These are phyloP conservation scores for Teleogryllus oceanicus DNA, from an alignment of 2,888 invertebrate species.

Conservation along the genomic window DNA sequence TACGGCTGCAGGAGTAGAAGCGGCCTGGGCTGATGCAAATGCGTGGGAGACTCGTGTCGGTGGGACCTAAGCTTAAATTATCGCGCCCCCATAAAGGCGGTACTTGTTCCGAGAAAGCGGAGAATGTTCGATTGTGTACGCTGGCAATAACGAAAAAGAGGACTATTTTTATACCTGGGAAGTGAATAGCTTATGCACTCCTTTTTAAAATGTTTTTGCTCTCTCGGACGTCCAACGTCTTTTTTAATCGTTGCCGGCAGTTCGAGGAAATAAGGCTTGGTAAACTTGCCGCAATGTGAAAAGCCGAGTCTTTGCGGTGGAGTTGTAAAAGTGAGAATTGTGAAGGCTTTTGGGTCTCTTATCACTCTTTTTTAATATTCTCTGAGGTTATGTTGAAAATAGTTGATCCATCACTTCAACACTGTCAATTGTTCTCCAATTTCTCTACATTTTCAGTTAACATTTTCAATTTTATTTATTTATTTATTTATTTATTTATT, in stretches of 20 bases:
- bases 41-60: neutral
- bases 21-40: neutral
- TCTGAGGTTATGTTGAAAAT: too few species aligned
- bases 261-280: too few species aligned
- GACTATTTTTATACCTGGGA: neutral
- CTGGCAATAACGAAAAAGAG: neutral
- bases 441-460: too few species aligned
- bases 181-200: neutral
- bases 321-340: too few species aligned
- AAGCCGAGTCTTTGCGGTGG: too few species aligned
- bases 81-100: neutral
- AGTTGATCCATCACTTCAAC: too few species aligned
- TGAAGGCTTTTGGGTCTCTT: too few species aligned
- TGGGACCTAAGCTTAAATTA: neutral
- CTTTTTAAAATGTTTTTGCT: neutral
- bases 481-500: too few species aligned
- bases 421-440: too few species aligned
- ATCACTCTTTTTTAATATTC: too few species aligned
- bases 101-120: neutral
- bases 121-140: slow-evolving; percentile 3
- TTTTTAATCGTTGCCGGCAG: neutral
- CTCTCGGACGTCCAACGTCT: neutral
- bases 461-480: too few species aligned
- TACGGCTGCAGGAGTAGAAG: neutral
- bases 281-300: too few species aligned